A percentile compares a stretch with the other conserved stretches of the same genome.
Conservation (phyloP, 2,113 vertebrate genomes). For the Pseudorhombus dupliciocellatus region DNA sequence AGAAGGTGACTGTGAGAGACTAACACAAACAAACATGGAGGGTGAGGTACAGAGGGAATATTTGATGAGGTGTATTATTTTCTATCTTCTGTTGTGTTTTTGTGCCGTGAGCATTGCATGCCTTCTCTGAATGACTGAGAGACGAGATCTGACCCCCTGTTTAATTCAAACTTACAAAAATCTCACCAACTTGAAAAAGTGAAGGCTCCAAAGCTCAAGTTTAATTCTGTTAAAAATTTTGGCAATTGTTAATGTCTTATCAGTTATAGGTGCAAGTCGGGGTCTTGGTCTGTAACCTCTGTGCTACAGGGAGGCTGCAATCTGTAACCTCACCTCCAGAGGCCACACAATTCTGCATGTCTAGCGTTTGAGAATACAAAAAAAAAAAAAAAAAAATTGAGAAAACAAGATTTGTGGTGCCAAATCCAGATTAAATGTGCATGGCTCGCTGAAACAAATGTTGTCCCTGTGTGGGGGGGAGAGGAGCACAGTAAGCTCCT, state of each 20-base stretch:
- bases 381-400: background rate
- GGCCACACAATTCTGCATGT: background rate
- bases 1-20: constrained; percentile 20
- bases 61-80: constrained; percentile 1
- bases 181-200: no score
- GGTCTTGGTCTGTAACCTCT: no score
- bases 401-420: background rate
- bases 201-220: no score
- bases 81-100: background rate
- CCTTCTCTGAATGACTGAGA: background rate
- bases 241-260: no score
- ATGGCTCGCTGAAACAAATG: background rate
- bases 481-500: constrained; percentile 52
- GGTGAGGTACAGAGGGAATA: constrained; percentile 11
- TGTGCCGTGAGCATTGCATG: background rate
- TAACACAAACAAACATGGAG: constrained; percentile 23
- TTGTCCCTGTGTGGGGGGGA: background rate
- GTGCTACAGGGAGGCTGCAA: no score
- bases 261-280: no score
- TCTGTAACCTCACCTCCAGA: no score
- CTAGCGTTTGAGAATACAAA: background rate
- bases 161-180: background rate
- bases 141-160: background rate
- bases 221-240: no score
- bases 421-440: constrained; percentile 13